phyloP scores from a whole-genome alignment of 2,797 vertebrate species.

The Tokudaia muenninki region DNA sequence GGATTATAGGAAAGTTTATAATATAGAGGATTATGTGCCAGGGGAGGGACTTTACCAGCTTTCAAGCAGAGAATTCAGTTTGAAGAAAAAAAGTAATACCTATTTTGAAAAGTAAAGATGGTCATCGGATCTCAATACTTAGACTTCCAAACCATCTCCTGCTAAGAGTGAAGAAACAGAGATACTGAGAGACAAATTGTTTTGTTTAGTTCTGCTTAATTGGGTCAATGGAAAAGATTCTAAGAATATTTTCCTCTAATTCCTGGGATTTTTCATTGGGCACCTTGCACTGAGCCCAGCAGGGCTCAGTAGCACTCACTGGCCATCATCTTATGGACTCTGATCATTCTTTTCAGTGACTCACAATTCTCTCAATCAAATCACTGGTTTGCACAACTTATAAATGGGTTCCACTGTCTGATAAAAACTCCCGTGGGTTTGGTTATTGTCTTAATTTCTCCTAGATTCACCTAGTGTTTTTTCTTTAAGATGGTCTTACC shows the following conservation, averaged over 20 bases:
- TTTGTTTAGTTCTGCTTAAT: background rate
- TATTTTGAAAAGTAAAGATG: slow-evolving; percentile 33
- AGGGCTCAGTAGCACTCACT: background rate
- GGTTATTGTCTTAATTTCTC: background rate
- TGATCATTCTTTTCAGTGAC: background rate
- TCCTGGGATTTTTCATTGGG: background rate
- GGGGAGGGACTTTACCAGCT: background rate
- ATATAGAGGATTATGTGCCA: background rate
- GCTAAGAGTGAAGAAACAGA: slow-evolving; percentile 50
- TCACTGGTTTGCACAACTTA: background rate
- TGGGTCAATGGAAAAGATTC: background rate
- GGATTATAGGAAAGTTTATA: background rate
- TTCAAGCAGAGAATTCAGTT: slow-evolving; percentile 11
- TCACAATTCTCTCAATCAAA: background rate
- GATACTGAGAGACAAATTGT: background rate
- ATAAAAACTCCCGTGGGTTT: background rate
- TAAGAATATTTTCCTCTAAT: background rate
- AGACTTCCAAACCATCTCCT: background rate
- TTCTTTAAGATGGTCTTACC: background rate
- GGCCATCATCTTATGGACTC: background rate
- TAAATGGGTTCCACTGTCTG: background rate
- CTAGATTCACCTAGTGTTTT: background rate
- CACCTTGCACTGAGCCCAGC: background rate
- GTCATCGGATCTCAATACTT: background rate
- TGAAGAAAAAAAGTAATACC: slow-evolving; percentile 46